phyloP scores from a whole-genome alignment of 2,113 vertebrate species.

The Camelus bactrianus region DNA sequence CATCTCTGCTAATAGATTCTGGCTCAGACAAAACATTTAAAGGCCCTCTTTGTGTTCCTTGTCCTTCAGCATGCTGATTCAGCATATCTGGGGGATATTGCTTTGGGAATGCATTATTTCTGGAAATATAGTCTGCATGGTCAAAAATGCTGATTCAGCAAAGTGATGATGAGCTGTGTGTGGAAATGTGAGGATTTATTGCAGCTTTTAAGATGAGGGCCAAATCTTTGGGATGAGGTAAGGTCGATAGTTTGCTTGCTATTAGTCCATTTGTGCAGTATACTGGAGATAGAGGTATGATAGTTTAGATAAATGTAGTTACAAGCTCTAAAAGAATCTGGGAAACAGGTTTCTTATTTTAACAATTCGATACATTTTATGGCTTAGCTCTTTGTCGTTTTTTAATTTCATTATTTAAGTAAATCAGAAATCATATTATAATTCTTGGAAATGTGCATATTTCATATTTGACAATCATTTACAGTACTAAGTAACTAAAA shows the following conservation, averaged over 20 bases:
- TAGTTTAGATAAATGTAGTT: conserved; percentile 53
- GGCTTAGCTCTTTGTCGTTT: conserved; percentile 42
- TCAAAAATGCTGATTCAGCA: conserved; percentile 74
- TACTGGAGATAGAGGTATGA: background rate
- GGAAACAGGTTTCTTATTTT: conserved; percentile 11
- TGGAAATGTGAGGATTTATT: conserved; percentile 71
- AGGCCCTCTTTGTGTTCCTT: background rate
- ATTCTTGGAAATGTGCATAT: conserved; percentile 42
- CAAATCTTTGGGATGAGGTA: conserved; percentile 67
- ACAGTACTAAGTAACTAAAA: background rate
- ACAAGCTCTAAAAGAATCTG: background rate
- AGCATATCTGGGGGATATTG: conserved; percentile 47
- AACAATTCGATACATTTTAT: conserved; percentile 41
- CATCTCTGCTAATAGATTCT: background rate
- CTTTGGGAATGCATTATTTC: conserved; percentile 72
- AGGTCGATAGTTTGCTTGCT: conserved; percentile 59
- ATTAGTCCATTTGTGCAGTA: conserved; percentile 49
- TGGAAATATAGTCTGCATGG: conserved; percentile 61
- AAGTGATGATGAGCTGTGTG: conserved; percentile 54
- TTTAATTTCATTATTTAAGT: conserved; percentile 47
- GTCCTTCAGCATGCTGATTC: conserved; percentile 64
- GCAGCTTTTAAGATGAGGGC: conserved; percentile 78
- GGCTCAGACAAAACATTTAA: background rate
- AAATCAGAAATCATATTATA: conserved; percentile 41
- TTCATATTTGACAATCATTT: conserved; percentile 42